Percentiles rank a stretch among this genome's conserved stretches.
phyloP scores from a whole-genome alignment of 2,113 vertebrate genomes.

The Entomyzon cyanotis region DNA sequence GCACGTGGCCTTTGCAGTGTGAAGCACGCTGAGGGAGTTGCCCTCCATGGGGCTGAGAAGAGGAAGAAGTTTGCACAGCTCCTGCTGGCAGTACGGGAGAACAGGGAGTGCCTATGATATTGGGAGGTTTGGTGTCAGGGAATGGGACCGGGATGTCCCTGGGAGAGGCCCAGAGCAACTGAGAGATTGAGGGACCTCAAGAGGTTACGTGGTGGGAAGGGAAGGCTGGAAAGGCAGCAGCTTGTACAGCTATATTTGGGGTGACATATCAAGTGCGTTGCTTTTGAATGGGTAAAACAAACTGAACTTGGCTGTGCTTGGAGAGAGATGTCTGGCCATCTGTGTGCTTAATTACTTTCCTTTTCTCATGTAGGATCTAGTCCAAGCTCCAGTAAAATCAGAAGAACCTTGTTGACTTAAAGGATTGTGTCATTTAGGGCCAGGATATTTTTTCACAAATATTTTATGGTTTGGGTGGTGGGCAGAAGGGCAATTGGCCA shows the following conservation, averaged over 20 bases:
- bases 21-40: background rate
- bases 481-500: background rate
- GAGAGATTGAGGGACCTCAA: background rate
- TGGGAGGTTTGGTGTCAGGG: background rate
- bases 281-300: background rate
- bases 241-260: background rate
- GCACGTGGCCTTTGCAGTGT: fast-evolving
- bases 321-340: background rate
- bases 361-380: background rate
- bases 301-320: background rate
- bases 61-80: background rate
- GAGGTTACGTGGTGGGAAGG: background rate
- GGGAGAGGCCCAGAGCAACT: background rate
- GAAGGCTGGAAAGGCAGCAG: background rate
- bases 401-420: background rate
- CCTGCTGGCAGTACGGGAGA: background rate
- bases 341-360: background rate
- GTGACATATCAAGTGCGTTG: fast-evolving
- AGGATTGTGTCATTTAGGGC: background rate
- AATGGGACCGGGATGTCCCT: background rate
- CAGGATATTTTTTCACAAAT: background rate
- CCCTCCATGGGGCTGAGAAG: background rate
- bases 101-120: fast-evolving
- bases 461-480: background rate
- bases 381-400: background rate